A percentile compares a stretch with the other conserved stretches of the same genome.
Evolutionary conservation across 2,113 vertebrate genomes (phyloP).

Genomic region (Gnathonemus echidnorhynchus): DNA sequence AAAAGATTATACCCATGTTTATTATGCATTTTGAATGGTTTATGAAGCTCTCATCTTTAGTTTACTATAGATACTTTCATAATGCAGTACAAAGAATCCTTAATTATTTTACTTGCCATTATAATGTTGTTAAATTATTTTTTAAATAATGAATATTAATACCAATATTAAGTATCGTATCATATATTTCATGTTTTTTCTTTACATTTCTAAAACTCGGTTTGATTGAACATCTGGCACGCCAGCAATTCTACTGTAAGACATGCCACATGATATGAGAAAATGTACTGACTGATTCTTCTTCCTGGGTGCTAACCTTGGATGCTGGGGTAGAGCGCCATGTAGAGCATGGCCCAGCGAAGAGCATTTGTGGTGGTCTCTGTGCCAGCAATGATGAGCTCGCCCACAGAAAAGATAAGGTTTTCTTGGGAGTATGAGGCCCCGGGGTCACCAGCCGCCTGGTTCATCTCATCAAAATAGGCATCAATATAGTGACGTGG

Average conservation of each 20-base stretch:
- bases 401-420: conserved; percentile 91
- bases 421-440: conserved; percentile 83
- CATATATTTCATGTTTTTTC: no score
- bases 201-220: no score
- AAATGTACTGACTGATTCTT: background rate
- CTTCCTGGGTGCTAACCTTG: conserved; percentile 70
- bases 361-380: conserved; percentile 95
- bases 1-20: no score
- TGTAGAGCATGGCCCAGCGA: conserved; percentile 88
- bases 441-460: conserved; percentile 59
- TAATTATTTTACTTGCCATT: no score
- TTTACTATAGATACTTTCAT: no score
- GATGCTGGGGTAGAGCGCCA: conserved; percentile 90
- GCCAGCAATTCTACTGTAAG: background rate
- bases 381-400: conserved; percentile 95
- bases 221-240: no score
- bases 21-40: no score
- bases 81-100: no score
- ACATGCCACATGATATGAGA: background rate
- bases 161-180: no score
- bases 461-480: conserved; percentile 89
- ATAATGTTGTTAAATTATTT: no score
- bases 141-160: no score
- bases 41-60: no score
- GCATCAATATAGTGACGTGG: conserved; percentile 88